phyloP scores from a whole-genome alignment of 2,797 vertebrate species.

The Micropoecilia bifurca region DNA sequence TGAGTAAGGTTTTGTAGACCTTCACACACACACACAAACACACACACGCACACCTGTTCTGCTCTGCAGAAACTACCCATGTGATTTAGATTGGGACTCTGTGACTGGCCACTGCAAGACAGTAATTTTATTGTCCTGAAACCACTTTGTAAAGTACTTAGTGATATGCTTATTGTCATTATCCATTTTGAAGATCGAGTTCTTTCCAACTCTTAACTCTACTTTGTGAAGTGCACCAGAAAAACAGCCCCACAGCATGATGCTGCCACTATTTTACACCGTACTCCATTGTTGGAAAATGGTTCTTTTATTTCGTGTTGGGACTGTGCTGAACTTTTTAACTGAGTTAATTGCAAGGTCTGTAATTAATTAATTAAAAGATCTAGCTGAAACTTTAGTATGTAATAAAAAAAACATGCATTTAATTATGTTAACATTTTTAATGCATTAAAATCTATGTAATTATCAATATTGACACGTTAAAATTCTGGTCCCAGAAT shows the following conservation, averaged over 20 bases:
- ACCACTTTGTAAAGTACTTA: neutral
- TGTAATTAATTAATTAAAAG: too few relatives aligned
- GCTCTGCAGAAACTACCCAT: neutral
- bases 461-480: neutral
- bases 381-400: neutral
- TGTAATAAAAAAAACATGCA: neutral
- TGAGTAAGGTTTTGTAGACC: neutral
- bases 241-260: neutral
- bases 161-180: neutral
- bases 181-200: neutral
- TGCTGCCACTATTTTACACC: neutral
- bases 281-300: neutral
- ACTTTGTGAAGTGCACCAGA: neutral
- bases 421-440: neutral
- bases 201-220: neutral
- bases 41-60: neutral
- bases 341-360: too few relatives aligned
- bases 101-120: neutral
- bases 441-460: neutral
- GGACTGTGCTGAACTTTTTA: too few relatives aligned
- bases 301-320: neutral
- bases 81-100: neutral
- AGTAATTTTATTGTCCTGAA: neutral
- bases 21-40: neutral
- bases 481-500: neutral